These are phyloP conservation scores for Triplophysa dalaica DNA, from an alignment of 2,113 vertebrate species.

Conservation along the genomic window DNA sequence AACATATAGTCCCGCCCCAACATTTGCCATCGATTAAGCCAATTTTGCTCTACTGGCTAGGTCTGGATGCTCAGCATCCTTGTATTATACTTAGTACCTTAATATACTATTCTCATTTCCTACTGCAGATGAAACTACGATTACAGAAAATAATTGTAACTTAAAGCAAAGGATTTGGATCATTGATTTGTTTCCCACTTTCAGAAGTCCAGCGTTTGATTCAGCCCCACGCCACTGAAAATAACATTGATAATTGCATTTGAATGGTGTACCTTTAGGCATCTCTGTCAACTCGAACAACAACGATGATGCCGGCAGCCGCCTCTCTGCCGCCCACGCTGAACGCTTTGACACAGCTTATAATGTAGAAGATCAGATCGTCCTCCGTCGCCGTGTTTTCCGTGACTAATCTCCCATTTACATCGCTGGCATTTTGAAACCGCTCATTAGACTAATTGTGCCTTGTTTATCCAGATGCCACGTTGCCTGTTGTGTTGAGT, in stretches of 20 bases:
- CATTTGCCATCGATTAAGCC: too few relatives aligned
- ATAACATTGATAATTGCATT: neutral
- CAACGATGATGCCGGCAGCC: slow-evolving; percentile 27
- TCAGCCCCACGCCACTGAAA: neutral
- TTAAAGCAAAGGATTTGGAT: neutral
- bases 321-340: slow-evolving; percentile 41
- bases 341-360: neutral
- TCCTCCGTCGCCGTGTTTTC: slow-evolving; percentile 41
- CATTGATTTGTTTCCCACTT: neutral
- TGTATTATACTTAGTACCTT: too few relatives aligned
- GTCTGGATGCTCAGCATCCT: too few relatives aligned
- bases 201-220: neutral
- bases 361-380: slow-evolving; percentile 13
- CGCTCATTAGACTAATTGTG: slow-evolving; percentile 60
- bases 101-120: too few relatives aligned
- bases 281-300: slow-evolving; percentile 24
- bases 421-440: slow-evolving; percentile 48
- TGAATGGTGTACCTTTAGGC: slow-evolving; percentile 27
- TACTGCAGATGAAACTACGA: too few relatives aligned
- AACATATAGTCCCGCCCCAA: too few relatives aligned
- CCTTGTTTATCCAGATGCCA: slow-evolving; percentile 55
- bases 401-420: slow-evolving; percentile 52
- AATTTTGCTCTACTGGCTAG: too few relatives aligned
- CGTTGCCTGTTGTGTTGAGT: slow-evolving; percentile 48
- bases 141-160: too few relatives aligned